Conservation (phyloP, 2,113 vertebrate genomes). For the Apteryx mantelli region DNA sequence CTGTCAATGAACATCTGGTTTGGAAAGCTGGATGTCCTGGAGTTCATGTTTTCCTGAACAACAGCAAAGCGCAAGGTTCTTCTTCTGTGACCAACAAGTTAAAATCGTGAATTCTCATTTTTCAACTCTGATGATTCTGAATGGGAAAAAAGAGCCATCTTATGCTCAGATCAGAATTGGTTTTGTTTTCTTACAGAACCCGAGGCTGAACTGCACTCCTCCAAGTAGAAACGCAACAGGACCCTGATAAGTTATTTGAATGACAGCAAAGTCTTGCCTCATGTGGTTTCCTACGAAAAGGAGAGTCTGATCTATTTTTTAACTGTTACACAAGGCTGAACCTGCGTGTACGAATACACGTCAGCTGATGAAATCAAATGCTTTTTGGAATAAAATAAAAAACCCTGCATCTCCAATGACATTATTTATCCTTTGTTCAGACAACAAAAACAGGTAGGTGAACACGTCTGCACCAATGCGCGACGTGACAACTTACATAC, state of each 20-base stretch:
- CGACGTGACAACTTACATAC: accelerated
- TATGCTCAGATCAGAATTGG: background rate
- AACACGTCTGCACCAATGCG: background rate
- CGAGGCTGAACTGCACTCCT: background rate
- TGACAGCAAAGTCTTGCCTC: background rate
- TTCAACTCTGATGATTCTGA: background rate
- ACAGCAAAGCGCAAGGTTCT: background rate
- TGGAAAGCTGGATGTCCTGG: background rate
- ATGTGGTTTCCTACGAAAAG: background rate
- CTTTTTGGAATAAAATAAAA: background rate
- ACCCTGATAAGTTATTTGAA: background rate
- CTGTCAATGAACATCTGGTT: conserved; percentile 28
- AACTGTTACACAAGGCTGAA: background rate
- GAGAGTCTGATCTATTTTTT: background rate
- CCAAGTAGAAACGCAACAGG: background rate
- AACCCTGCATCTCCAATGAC: background rate
- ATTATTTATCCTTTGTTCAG: no score
- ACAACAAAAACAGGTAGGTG: background rate
- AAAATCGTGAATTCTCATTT: background rate
- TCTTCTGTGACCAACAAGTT: background rate
- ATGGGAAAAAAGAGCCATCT: background rate
- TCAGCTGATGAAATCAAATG: background rate
- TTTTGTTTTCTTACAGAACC: background rate
- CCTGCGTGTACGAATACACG: background rate
- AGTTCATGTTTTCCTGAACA: background rate